These are phyloP conservation scores for Pteropus rufus DNA, from an alignment of 2,797 vertebrate genomes.

Conservation along the genomic window DNA sequence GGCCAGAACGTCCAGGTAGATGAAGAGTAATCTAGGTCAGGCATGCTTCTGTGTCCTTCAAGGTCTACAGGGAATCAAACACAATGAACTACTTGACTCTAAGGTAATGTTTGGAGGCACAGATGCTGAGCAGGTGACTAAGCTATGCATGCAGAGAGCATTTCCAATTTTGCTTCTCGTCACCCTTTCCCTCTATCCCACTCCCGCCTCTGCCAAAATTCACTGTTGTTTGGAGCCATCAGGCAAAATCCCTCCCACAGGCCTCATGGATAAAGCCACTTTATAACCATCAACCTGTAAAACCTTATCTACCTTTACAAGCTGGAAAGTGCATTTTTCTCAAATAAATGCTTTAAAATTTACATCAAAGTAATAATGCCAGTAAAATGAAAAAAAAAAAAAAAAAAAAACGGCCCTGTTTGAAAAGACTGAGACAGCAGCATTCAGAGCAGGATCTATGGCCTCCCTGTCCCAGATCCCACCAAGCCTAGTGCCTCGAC, in stretches of 20 bases:
- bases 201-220: background rate
- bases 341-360: background rate
- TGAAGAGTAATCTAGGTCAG: background rate
- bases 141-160: background rate
- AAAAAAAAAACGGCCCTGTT: background rate
- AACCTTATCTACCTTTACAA: background rate
- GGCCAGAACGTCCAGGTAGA: background rate
- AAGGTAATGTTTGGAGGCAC: background rate
- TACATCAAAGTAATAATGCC: background rate
- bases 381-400: background rate
- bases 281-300: background rate
- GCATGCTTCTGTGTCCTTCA: background rate
- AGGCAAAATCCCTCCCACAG: background rate
- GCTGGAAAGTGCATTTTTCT: background rate
- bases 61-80: background rate
- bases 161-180: background rate
- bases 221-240: background rate
- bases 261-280: background rate
- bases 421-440: background rate
- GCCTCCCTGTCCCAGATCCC: background rate
- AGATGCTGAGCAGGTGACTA: slow-evolving; percentile 8
- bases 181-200: background rate
- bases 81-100: background rate
- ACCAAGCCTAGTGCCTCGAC: background rate
- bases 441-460: fast-evolving